Evolutionary conservation across 1,140 invertebrate species (phyloP).

Genomic region (Nomia melanderi): DNA sequence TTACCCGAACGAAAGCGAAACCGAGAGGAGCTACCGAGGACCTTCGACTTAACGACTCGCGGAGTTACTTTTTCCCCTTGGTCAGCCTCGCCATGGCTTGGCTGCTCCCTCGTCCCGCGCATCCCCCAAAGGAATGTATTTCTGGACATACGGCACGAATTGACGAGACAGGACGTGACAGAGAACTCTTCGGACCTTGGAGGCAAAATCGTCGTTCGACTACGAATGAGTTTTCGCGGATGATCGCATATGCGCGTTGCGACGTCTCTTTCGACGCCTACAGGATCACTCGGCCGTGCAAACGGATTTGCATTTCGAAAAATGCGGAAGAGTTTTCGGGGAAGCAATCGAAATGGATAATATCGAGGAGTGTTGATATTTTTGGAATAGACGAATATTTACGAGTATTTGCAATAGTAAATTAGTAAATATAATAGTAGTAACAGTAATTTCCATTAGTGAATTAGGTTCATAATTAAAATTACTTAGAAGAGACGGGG

Average conservation of each 20-base stretch:
- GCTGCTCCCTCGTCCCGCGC: background rate
- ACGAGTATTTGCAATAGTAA: too few species aligned
- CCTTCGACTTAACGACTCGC: constrained; percentile 9
- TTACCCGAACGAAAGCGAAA: background rate
- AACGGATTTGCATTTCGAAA: constrained; percentile 50
- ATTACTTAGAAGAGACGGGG: too few species aligned
- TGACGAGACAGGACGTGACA: constrained; percentile 36
- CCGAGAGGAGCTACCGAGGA: background rate
- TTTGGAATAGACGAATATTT: too few species aligned
- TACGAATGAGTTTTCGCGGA: constrained; percentile 44
- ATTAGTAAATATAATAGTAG: too few species aligned
- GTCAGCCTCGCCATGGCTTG: too few species aligned
- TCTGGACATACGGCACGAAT: constrained; percentile 23
- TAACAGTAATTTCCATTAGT: too few species aligned
- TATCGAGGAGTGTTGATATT: constrained; percentile 3
- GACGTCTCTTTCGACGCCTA: constrained; percentile 47
- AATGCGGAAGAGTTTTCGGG: constrained; percentile 49
- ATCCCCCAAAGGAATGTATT: constrained; percentile 22
- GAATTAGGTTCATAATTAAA: too few species aligned
- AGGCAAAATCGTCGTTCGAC: constrained; percentile 29
- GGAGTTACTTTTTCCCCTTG: background rate
- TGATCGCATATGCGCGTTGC: constrained; percentile 49
- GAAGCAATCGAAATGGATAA: background rate
- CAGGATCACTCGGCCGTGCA: constrained; percentile 21
- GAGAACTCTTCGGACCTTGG: constrained; percentile 47